phyloP scores from a whole-genome alignment of 2,888 invertebrate species.

The Halictus ligatus region DNA sequence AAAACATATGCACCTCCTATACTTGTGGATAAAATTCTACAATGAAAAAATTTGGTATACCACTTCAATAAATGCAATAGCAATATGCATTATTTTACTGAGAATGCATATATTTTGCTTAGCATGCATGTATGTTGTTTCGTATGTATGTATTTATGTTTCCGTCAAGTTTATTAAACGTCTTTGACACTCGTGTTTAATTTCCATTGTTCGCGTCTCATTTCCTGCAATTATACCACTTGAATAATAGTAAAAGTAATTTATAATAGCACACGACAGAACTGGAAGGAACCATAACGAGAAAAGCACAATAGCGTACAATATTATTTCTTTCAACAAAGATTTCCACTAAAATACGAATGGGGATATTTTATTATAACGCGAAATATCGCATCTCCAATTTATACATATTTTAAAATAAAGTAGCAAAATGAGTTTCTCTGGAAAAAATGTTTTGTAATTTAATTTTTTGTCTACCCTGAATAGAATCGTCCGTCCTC shows the following conservation, averaged over 20 bases:
- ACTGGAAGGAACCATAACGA: neutral
- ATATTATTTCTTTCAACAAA: neutral
- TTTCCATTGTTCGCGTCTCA: neutral
- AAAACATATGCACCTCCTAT: too few relatives aligned
- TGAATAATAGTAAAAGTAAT: neutral
- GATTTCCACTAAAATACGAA: neutral
- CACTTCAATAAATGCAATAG: too few relatives aligned
- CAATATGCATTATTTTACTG: too few relatives aligned
- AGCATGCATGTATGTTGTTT: too few relatives aligned
- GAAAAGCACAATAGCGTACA: neutral
- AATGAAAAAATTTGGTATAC: too few relatives aligned
- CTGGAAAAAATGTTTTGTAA: neutral
- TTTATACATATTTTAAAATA: neutral
- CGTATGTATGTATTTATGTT: neutral
- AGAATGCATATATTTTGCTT: too few relatives aligned
- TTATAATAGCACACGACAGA: neutral
- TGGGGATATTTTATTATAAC: neutral
- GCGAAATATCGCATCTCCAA: neutral
- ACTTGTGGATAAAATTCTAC: too few relatives aligned
- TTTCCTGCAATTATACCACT: conserved; percentile 1
- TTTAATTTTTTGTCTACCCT: neutral
- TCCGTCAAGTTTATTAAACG: conserved; percentile 9
- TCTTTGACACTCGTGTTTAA: conserved; percentile 2
- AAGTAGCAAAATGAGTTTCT: neutral
- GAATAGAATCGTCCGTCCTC: too few relatives aligned